Conservation (phyloP, 1,140 invertebrate genomes). For the Bombus confusus region DNA sequence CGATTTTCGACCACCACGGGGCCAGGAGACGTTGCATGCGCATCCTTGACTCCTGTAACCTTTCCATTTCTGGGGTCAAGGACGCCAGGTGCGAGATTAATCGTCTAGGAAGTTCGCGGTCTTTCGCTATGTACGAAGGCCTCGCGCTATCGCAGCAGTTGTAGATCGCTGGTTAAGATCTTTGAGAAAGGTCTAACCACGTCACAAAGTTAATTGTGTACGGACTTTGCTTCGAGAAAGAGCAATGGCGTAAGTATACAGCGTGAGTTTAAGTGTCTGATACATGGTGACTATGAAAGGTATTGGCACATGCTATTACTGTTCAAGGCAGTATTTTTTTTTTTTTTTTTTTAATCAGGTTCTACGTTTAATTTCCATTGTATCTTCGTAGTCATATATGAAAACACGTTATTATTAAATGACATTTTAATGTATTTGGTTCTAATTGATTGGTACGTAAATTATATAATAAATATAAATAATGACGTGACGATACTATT, state of each 20-base stretch:
- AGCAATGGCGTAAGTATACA: not conserved
- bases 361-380: no score
- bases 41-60: conserved; percentile 39
- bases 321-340: no score
- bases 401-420: no score
- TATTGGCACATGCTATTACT: no score
- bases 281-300: no score
- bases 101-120: conserved; percentile 17
- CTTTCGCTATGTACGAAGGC: conserved; percentile 11
- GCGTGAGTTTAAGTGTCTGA: no score
- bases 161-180: not conserved
- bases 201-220: conserved; percentile 4
- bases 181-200: not conserved
- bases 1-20: conserved; percentile 8
- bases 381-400: no score
- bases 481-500: no score
- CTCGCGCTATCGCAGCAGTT: not conserved
- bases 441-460: no score
- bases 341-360: no score
- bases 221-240: not conserved
- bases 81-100: conserved; percentile 41
- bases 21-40: conserved; percentile 38
- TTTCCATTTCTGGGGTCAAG: conserved; percentile 28
- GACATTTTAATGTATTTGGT: no score
- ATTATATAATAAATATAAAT: no score